A percentile compares a stretch with the other conserved stretches of the same genome.
These are phyloP conservation scores for Epistrophella euchroma DNA, from an alignment of 2,888 invertebrate species.

Conservation along the genomic window DNA sequence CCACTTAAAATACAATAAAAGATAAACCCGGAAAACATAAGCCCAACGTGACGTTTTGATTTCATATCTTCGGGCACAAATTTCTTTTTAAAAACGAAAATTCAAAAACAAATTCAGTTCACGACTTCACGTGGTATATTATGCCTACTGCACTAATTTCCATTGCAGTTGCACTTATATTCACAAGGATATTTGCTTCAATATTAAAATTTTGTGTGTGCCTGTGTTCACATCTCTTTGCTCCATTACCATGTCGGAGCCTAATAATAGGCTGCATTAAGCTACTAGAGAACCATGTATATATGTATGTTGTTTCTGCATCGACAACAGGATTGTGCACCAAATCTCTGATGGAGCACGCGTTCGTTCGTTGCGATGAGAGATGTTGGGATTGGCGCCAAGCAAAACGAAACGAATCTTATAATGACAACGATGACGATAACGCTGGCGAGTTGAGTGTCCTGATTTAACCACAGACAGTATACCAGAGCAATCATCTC, in stretches of 20 bases:
- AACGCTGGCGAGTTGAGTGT: slow-evolving; percentile 54
- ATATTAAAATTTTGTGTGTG: slow-evolving; percentile 35
- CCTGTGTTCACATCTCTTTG: slow-evolving; percentile 7
- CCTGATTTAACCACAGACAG: slow-evolving; percentile 30
- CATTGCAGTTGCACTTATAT: slow-evolving; percentile 61
- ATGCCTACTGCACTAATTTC: slow-evolving; percentile 36
- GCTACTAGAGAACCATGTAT: slow-evolving; percentile 36
- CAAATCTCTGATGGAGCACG: slow-evolving; percentile 58
- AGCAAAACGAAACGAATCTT: slow-evolving; percentile 6
- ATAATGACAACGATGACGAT: slow-evolving; percentile 8
- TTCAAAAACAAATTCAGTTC: slow-evolving; percentile 17
- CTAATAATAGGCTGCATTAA: slow-evolving; percentile 28
- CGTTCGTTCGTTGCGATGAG: slow-evolving; percentile 58
- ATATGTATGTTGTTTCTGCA: slow-evolving; percentile 56
- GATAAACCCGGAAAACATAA: slow-evolving; percentile 4
- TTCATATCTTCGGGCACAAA: slow-evolving; percentile 29
- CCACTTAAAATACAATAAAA: neutral
- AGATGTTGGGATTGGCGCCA: neutral
- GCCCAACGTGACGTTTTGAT: neutral
- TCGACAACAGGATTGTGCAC: slow-evolving; percentile 61
- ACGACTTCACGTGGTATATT: too few species aligned
- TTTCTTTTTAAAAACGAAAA: slow-evolving; percentile 12
- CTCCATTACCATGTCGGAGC: neutral
- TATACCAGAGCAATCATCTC: neutral
- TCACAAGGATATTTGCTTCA: slow-evolving; percentile 53